phyloP scores from a whole-genome alignment of 2,888 invertebrate genomes.

The Ectropis crepuscularia region DNA sequence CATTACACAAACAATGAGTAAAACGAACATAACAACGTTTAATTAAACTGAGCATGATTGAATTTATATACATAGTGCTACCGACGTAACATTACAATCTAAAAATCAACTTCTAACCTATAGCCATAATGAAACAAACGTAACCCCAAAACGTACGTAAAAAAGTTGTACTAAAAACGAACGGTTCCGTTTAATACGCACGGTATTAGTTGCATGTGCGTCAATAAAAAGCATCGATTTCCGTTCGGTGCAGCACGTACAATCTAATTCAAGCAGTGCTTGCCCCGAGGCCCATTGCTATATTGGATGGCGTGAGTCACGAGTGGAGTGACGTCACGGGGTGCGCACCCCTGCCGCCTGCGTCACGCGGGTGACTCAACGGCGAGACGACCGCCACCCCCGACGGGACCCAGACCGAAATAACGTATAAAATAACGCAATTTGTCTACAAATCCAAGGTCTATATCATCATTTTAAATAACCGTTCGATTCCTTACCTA shows the following conservation, averaged over 20 bases:
- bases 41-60: no score
- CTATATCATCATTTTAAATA: slow-evolving; percentile 13
- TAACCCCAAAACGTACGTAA: slow-evolving; percentile 11
- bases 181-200: slow-evolving; percentile 33
- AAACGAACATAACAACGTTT: no score
- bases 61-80: neutral
- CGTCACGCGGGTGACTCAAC: slow-evolving; percentile 62
- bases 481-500: slow-evolving; percentile 2
- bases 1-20: no score
- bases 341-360: slow-evolving; percentile 63
- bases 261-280: slow-evolving; percentile 45
- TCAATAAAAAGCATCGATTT: slow-evolving; percentile 46
- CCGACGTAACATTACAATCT: neutral
- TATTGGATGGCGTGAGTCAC: slow-evolving; percentile 66
- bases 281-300: slow-evolving; percentile 55
- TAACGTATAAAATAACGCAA: slow-evolving; percentile 53
- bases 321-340: slow-evolving; percentile 67
- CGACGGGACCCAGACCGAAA: slow-evolving; percentile 58
- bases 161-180: slow-evolving; percentile 14
- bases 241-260: slow-evolving; percentile 42
- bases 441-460: slow-evolving; percentile 39
- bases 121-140: slow-evolving; percentile 15
- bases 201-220: slow-evolving; percentile 39
- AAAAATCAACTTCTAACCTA: neutral
- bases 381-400: slow-evolving; percentile 50